Evolutionary conservation across 2,888 invertebrate genomes (phyloP), one percentile per base, ranked within the genome.

Genomic region (Fragum fragum): DNA sequence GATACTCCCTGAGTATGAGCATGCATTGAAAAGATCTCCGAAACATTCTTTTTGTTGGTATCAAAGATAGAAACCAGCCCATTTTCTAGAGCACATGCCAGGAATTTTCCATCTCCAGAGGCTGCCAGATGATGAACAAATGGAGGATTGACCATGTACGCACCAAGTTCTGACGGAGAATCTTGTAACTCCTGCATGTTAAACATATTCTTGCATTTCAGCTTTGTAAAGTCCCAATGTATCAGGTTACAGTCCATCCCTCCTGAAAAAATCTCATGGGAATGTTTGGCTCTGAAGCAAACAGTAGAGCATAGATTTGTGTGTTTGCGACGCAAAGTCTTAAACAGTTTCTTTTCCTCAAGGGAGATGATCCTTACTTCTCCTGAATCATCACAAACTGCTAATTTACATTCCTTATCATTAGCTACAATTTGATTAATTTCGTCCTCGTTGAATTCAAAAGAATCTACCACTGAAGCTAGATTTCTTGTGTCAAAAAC

Each of bases 361-460:
- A 94, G 76, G 70, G 92, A 92, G 75, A 92, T 89, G 23, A 94
- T 84, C 81, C 92, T 93, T 16, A 93, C 90, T 59, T 92, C 90
- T 1, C 94, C 93, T 39, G 92, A 86, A 81, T 94, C 94, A 87
- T 94, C 93, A 85, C 93, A 93, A 1, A 93, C 91, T 18, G 93
- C 93, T 21, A 94, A 77, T 73, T 87, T 91, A 23, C 89, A 85
- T 75, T 94, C 94, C 53, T 92, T 91, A 16, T 91, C 90, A 81
- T 93, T 91, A 39, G 93, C 47, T 9, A 83, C 88, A 39, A 94
- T 87, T 76, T 93, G 93, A 76, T 93, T 93, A 1, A 94, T 89
- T 76, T 94, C 93, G 18, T 94, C 94, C 59, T 91, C 90, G 72
- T 93, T 93, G 39, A 87, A 88, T 29, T 87, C 81, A 71, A 89